Evolutionary conservation across 2,888 invertebrate species (phyloP).

Genomic region (Apoda limacodes): DNA sequence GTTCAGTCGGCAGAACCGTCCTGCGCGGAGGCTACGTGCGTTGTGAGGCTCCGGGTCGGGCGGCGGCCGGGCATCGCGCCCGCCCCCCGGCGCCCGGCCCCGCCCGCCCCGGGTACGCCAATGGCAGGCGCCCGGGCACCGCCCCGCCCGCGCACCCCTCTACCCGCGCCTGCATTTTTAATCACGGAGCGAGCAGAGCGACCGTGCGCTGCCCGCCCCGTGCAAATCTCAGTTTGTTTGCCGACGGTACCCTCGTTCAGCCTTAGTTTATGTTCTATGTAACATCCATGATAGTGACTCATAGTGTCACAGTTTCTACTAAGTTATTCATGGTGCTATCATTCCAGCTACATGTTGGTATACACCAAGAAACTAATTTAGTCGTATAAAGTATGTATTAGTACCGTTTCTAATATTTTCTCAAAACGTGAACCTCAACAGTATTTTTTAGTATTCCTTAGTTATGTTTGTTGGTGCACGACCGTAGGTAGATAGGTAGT

Average conservation of each 20-base stretch:
- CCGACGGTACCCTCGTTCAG: constrained; percentile 55
- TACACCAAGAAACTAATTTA: too few species aligned
- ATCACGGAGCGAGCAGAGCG: constrained; percentile 58
- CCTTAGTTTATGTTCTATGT: constrained; percentile 47
- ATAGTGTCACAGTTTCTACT: constrained; percentile 18
- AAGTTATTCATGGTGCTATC: constrained; percentile 12
- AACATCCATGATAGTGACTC: constrained; percentile 26
- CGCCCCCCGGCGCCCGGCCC: constrained; percentile 22
- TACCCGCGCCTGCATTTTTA: constrained; percentile 65
- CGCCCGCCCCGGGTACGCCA: constrained; percentile 27
- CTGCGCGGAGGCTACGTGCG: constrained; percentile 62
- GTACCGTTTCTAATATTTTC: too few species aligned
- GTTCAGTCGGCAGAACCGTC: constrained; percentile 54
- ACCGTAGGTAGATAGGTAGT: too few species aligned
- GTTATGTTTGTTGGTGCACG: too few species aligned
- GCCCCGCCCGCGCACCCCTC: constrained; percentile 48
- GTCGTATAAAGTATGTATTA: too few species aligned
- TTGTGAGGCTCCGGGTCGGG: constrained; percentile 44
- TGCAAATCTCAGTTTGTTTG: constrained; percentile 65
- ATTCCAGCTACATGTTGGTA: too few species aligned
- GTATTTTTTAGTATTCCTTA: too few species aligned
- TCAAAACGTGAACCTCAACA: too few species aligned
- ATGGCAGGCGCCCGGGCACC: constrained; percentile 22
- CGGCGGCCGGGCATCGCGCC: constrained; percentile 40
- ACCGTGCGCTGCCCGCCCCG: constrained; percentile 49